phyloP scores from a whole-genome alignment of 2,113 vertebrate species.

The Fregetta grallaria region DNA sequence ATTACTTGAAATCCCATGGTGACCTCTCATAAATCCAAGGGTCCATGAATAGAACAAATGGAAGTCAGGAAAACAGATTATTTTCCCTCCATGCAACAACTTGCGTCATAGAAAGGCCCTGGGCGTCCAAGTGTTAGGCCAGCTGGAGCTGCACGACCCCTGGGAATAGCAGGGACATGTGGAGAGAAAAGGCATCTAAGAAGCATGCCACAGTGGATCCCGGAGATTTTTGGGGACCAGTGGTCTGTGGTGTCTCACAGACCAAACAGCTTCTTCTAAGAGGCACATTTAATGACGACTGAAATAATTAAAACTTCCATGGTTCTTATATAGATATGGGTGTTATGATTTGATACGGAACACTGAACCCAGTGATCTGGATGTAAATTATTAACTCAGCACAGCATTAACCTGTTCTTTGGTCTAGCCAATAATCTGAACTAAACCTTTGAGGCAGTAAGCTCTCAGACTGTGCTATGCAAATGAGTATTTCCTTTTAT shows the following conservation, averaged over 20 bases:
- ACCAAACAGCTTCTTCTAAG: neutral
- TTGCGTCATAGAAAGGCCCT: neutral
- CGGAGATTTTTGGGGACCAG: neutral
- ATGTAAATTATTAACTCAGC: neutral
- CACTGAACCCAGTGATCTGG: neutral
- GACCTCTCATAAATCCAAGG: neutral
- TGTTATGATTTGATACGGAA: neutral
- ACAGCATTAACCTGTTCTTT: neutral
- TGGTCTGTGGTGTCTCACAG: neutral
- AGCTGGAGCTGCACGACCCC: neutral
- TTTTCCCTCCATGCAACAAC: neutral
- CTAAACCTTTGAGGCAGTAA: neutral
- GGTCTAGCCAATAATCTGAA: neutral
- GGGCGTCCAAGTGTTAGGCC: accelerated
- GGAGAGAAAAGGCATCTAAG: neutral
- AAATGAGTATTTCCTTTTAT: neutral
- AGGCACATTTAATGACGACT: neutral
- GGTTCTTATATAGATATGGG: neutral
- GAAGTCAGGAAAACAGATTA: neutral
- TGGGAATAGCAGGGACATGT: neutral
- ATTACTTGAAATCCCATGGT: neutral
- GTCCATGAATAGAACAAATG: neutral
- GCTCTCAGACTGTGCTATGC: neutral
- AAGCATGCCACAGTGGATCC: neutral
- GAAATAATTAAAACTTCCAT: neutral